Evolutionary conservation across 2,113 vertebrate species (phyloP).

Genomic region (Austrofundulus limnaeus): DNA sequence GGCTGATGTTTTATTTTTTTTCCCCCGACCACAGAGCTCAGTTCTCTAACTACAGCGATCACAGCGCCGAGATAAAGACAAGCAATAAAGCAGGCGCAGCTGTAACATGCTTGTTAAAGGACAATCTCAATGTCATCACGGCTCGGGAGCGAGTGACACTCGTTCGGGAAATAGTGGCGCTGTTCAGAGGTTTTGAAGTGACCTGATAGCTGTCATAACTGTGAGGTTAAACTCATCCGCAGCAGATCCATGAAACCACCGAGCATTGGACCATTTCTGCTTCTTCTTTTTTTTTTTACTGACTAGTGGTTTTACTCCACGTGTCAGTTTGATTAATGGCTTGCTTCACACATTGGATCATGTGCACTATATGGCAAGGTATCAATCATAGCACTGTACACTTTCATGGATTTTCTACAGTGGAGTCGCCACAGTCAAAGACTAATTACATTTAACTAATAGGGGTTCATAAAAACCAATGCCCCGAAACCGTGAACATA

Average conservation of each 20-base stretch:
- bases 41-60: slow-evolving; percentile 21
- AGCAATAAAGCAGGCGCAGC: slow-evolving; percentile 44
- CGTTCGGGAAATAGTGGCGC: slow-evolving; percentile 36
- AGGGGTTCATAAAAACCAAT: slow-evolving; percentile 43
- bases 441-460: slow-evolving; percentile 60
- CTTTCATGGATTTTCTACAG: slow-evolving; percentile 41
- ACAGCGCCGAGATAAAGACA: slow-evolving; percentile 19
- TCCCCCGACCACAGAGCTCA: slow-evolving; percentile 29
- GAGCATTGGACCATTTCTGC: slow-evolving; percentile 16
- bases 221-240: slow-evolving; percentile 46
- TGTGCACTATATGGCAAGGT: slow-evolving; percentile 22
- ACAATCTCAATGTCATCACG: slow-evolving; percentile 67
- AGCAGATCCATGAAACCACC: slow-evolving; percentile 42
- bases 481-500: slow-evolving; percentile 39
- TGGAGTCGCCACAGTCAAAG: slow-evolving; percentile 34
- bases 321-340: slow-evolving; percentile 60
- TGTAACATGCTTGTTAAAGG: slow-evolving; percentile 57
- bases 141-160: slow-evolving; percentile 57
- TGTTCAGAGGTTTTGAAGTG: slow-evolving; percentile 42
- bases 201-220: slow-evolving; percentile 45
- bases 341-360: slow-evolving; percentile 41
- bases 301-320: slow-evolving; percentile 32
- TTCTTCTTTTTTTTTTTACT: neutral
- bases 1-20: slow-evolving; percentile 26
- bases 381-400: slow-evolving; percentile 59